Conservation (phyloP, 2,797 vertebrate species). For the Oceanodroma leucorhoa region DNA sequence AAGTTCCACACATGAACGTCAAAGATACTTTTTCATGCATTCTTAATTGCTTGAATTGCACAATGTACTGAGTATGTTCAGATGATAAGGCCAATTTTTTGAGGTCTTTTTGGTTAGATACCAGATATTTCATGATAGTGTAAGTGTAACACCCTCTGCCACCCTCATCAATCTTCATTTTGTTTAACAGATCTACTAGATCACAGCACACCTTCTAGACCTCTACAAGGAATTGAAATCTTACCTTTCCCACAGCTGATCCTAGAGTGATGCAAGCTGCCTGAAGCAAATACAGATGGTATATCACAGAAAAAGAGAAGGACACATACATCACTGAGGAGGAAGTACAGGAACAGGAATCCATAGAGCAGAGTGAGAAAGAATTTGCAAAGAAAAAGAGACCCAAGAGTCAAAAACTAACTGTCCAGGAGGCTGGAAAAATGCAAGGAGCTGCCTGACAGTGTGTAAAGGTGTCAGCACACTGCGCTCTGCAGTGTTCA, state of each 20-base stretch:
- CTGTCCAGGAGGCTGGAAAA: background rate
- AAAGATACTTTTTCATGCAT: background rate
- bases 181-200: background rate
- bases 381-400: background rate
- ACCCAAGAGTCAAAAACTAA: background rate
- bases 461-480: background rate
- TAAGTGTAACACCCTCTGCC: background rate
- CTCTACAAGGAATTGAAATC: background rate
- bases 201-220: background rate
- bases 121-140: background rate
- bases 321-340: background rate
- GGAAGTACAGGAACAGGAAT: background rate
- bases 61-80: background rate
- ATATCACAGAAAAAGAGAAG: background rate
- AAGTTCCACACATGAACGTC: background rate
- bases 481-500: background rate
- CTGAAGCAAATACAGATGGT: background rate
- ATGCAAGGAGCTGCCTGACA: background rate
- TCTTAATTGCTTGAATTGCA: background rate
- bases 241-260: background rate
- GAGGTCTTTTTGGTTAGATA: background rate
- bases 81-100: background rate
- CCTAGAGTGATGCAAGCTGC: background rate
- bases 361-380: background rate
- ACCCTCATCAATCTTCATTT: background rate